Base-by-base conservation (phyloP, 2,113 vertebrate genomes). In the Eurystomus gularis region DNA sequence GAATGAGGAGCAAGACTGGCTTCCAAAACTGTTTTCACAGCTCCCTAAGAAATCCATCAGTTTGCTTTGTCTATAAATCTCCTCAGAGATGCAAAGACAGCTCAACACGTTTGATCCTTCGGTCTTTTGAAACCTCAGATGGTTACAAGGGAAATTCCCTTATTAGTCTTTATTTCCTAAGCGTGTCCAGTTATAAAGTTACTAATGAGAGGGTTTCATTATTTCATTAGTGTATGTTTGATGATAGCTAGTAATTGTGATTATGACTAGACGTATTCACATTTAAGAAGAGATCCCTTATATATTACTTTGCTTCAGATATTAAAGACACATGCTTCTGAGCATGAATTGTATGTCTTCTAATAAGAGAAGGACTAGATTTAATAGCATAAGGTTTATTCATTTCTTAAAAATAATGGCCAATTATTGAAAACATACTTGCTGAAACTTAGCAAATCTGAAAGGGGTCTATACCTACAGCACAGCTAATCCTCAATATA, bases 381-480 rank as follows among this genome's bases (percentile, higher is more conserved):
- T 91, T 90, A 49, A 57, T 8, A 39, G 76, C 29, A 19, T 19
- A 52, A 31, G 21, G 33, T 91, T 90, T 84, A 91, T 65, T 42
- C 7, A 82, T 93, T 89, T 80, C 37, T 91, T 75, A 2, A 77
- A 87, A 91, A 91, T 78, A 82, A 76, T 61, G 52, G 69, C 29
- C 82, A 94, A 82, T 88, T 93, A 84, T 81, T 94, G 92, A 28
- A 86, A 88, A 62, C 48, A 64, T 6, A 33, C 80, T 84, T 80
- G 76, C 64, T 88, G 93, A 61, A 82, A 89, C 3, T 1, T n/a
- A 69, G 66, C 83, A 82, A 33, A 37, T 24, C 64, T 37, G 46
- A 49, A 9, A 70, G 29, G 68, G 13, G 7, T 25, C 49, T 80
- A 3, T n/a, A 70, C 60, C 92, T 68, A 29, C 71, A 86, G 70